Conservation (phyloP, 2,113 vertebrate species). For the Heteronetta atricapilla region DNA sequence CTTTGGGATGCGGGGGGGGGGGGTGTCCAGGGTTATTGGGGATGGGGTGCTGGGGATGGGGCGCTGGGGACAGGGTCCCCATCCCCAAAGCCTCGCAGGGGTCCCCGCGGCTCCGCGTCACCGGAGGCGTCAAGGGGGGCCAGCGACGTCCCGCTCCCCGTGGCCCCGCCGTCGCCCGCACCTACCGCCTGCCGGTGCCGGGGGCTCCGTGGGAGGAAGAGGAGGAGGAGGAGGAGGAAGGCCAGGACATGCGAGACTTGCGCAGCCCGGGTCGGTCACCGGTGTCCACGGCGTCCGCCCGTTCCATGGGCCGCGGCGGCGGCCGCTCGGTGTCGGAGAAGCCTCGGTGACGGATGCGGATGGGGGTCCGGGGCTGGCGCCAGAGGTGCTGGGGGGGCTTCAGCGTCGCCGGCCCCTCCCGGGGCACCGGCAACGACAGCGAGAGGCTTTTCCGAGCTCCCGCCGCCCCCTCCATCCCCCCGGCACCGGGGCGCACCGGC, state of each 20-base stretch:
- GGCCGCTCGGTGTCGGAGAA: slow-evolving; percentile 88
- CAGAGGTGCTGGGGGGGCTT: slow-evolving; percentile 94
- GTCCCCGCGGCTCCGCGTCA: background rate
- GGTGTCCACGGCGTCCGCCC: slow-evolving; percentile 92
- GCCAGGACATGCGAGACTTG: slow-evolving; percentile 95
- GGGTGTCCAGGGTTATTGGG: too few species aligned
- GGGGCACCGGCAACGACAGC: slow-evolving; percentile 88
- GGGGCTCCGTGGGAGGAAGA: slow-evolving; percentile 90
- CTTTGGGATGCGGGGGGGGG: background rate
- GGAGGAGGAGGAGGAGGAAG: slow-evolving; percentile 54
- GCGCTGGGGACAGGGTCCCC: too few species aligned
- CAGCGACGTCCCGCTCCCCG: too few species aligned
- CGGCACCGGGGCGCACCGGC: background rate
- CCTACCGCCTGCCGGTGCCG: slow-evolving; percentile 82
- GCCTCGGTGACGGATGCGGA: slow-evolving; percentile 91
- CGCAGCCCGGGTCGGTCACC: slow-evolving; percentile 91
- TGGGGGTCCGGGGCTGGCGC: slow-evolving; percentile 92
- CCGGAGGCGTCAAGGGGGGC: background rate
- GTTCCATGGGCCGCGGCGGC: slow-evolving; percentile 88
- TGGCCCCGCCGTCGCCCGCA: background rate
- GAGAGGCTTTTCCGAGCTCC: slow-evolving; percentile 90
- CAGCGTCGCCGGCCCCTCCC: slow-evolving; percentile 88
- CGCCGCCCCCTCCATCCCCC: slow-evolving; percentile 73
- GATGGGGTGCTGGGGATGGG: too few species aligned
- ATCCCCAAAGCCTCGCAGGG: background rate